Base-by-base conservation (phyloP, 2,888 invertebrate genomes). In the Chrysolina americana region DNA sequence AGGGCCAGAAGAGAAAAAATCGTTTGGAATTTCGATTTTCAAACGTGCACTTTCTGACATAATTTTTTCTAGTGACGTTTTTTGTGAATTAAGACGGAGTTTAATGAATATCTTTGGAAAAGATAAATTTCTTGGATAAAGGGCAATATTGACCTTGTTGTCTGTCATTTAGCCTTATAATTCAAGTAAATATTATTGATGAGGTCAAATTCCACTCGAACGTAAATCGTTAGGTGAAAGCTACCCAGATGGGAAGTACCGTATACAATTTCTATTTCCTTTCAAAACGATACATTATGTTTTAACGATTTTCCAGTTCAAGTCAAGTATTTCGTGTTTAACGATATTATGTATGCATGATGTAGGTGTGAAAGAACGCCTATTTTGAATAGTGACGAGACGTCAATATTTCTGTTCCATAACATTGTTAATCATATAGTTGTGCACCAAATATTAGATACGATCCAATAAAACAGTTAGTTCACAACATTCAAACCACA, bases 351-450 rank as follows among this genome's bases (percentile, higher is more conserved):
- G 17, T 36, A 48, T 17, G n/a, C 4, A n/a, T n/a, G n/a, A 48
- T 48, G 17, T 48, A 17, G 48, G 48, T 48, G 48, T 48, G 17
- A 48, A 10, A 17, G 48, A 17, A 17, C n/a, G 17, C 17, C 17
- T 17, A 48, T 48, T 48, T 48, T 17, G 48, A 17, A 17, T 10
- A 8, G 17, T 10, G 17, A 36, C 4, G 36, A 36, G 36, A n/a
- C n/a, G 36, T 36, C 6, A 36, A 36, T 36, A 17, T 17, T 48
- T 48, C 17, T 0, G 17, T 10, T 21, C 21, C 21, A 23, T 11
- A 53, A 5, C 21, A 53, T 53, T 53, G 21, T 17, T 53, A 53
- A 53, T 53, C 53, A 53, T 53, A 21, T 53, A 53, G 21, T 23
- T 53, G 17, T 53, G 53, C 13, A 21, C 10, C 13, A 9, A 53